Percentiles rank a stretch among this genome's conserved stretches.
Evolutionary conservation across 2,113 vertebrate genomes (phyloP).

Genomic region (Lophura nycthemera): DNA sequence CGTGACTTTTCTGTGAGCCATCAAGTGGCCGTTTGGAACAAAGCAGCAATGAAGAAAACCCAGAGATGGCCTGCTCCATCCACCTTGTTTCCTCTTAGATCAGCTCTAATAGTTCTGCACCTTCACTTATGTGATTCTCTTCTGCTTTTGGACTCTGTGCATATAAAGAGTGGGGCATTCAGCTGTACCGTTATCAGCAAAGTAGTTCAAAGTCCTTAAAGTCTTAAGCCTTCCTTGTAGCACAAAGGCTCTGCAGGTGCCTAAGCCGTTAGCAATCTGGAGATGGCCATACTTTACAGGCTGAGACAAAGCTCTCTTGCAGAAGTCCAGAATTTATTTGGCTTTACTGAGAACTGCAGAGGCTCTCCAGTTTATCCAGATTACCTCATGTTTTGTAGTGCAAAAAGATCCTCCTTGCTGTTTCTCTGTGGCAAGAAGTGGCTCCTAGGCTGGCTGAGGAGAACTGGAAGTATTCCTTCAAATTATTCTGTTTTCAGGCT

Average conservation of each 20-base stretch:
- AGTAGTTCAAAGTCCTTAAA: background rate
- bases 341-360: background rate
- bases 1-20: slow-evolving; percentile 86
- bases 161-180: background rate
- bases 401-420: background rate
- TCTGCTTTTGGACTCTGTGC: background rate
- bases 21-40: accelerated
- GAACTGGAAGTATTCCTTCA: background rate
- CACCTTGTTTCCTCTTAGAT: background rate
- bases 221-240: background rate
- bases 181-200: background rate
- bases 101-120: background rate
- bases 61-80: background rate
- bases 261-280: background rate
- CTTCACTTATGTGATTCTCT: background rate
- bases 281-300: background rate
- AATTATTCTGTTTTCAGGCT: background rate
- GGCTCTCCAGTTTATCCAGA: background rate
- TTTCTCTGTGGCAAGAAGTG: background rate
- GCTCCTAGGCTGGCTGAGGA: background rate
- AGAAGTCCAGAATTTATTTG: background rate
- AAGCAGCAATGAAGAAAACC: background rate
- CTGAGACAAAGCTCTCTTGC: background rate
- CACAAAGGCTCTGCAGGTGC: background rate
- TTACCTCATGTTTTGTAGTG: background rate